These are phyloP conservation scores for Ondatra zibethicus DNA, from an alignment of 2,113 vertebrate genomes.

Conservation along the genomic window DNA sequence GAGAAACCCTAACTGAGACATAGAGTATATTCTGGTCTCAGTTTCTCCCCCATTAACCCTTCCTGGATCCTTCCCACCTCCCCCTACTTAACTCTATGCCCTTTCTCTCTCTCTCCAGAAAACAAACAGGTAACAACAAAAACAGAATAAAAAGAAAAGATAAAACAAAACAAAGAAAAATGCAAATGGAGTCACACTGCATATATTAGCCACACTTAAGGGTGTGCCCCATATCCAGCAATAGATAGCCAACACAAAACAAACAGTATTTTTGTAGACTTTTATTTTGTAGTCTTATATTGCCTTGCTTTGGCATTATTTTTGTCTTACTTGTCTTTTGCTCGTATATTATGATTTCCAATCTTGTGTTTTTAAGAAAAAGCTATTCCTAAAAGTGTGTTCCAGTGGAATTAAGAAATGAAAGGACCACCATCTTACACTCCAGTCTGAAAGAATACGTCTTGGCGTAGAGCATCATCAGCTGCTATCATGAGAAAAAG, in stretches of 20 bases:
- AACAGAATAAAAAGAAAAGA: background rate
- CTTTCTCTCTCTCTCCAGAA: background rate
- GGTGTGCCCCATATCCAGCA: background rate
- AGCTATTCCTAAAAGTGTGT: background rate
- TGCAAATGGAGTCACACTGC: background rate
- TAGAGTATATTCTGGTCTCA: background rate
- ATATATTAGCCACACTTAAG: background rate
- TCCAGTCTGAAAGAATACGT: background rate
- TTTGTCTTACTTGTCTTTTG: background rate
- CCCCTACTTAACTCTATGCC: background rate
- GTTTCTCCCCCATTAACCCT: background rate
- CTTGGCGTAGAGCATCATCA: background rate
- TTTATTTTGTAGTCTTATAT: background rate
- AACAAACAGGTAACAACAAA: background rate
- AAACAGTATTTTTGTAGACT: background rate
- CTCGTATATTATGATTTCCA: background rate
- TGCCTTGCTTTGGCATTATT: background rate
- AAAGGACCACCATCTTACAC: background rate
- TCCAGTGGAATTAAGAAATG: background rate
- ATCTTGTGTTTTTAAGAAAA: background rate
- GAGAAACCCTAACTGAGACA: background rate
- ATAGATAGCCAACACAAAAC: background rate
- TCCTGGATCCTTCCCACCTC: background rate
- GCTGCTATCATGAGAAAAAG: background rate
- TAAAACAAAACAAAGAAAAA: background rate